Evolutionary conservation across 2,797 vertebrate genomes (phyloP), one percentile per base, ranked within the genome.

Genomic region (Urosaurus nigricauda): DNA sequence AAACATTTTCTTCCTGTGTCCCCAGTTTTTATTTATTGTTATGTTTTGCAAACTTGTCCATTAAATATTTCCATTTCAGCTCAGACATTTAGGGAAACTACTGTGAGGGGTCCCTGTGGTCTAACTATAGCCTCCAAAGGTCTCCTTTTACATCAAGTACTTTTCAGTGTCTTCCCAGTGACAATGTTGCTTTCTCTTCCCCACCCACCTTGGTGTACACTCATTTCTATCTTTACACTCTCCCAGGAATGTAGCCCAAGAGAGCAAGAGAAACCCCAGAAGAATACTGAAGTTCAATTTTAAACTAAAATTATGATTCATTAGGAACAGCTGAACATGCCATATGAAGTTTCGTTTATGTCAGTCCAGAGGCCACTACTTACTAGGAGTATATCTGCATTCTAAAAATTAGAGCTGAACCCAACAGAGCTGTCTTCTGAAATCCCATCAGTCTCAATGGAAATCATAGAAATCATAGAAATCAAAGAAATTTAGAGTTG

Each of bases 261-360:
- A 93, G 82, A 92, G 29, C 56, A 87, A 90, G 56, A 60, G 89
- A 95, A 96, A 79, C 14, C 71, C 89, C 86, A 84, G 87, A 95
- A 94, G 89, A 95, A 94, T 90, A 90, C 94, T 37, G 56, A 94
- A 90, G 60, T 92, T 86, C 9, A 83, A 70, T 92, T 93, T 92
- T 93, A 83, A 91, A 85, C 85, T 92, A 89, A 90, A 95, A 94
- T 88, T 68, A 71, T 92, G 85, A 96, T 96, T 96, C 95, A 93
- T 91, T 89, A 91, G 84, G 89, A 94, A 94, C 89, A 94, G 91
- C 89, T 94, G 92, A 96, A 86, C 77, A 90, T 92, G 71, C 87
- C 71, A 24, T 19, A 35, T 0, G 0, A 90, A 14, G 12, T 88
- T 95, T 93, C 83, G 87, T 91, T 94, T 92, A 92, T 93, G 88